These are phyloP conservation scores for Chymomyza procnemis DNA, from an alignment of 2,888 invertebrate species.

Conservation along the genomic window DNA sequence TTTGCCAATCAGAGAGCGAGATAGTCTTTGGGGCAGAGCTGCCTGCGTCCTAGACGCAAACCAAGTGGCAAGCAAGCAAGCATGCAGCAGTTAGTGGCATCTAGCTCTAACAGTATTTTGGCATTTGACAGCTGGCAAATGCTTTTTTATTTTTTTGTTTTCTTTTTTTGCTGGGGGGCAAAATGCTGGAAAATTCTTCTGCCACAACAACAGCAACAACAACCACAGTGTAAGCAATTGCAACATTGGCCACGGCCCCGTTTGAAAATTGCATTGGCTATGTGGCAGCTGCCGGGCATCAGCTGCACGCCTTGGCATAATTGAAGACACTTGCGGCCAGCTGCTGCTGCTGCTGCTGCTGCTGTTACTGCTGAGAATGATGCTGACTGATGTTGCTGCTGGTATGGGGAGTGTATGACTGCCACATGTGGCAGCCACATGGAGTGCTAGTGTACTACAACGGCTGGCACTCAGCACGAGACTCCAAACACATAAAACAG, in stretches of 20 bases:
- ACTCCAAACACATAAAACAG: slow-evolving; percentile 46
- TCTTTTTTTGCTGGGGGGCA: too few species aligned
- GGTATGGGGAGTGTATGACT: slow-evolving; percentile 18
- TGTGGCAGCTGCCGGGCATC: slow-evolving; percentile 47
- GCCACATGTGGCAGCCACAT: slow-evolving; percentile 43
- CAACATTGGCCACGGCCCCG: neutral
- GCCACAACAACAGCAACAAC: slow-evolving; percentile 28
- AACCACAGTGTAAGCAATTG: slow-evolving; percentile 13
- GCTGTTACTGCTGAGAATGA: neutral
- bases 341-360: slow-evolving; percentile 10
- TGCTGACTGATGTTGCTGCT: neutral
- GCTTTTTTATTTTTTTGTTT: too few species aligned
- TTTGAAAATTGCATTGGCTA: neutral
- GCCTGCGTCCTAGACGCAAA: slow-evolving; percentile 4
- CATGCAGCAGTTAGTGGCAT: slow-evolving; percentile 9
- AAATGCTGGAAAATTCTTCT: slow-evolving; percentile 46
- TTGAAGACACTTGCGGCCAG: slow-evolving; percentile 37
- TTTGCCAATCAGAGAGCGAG: slow-evolving; percentile 58
- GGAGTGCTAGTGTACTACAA: too few species aligned
- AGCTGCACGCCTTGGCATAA: slow-evolving; percentile 63
- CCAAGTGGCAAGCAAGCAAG: slow-evolving; percentile 19
- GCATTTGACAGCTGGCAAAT: slow-evolving; percentile 43
- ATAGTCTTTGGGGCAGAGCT: neutral
- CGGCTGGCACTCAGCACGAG: neutral
- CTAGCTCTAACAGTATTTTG: neutral